A percentile compares a stretch with the other conserved stretches of the same genome.
phyloP scores from a whole-genome alignment of 2,113 vertebrate species.

The Procavia capensis region DNA sequence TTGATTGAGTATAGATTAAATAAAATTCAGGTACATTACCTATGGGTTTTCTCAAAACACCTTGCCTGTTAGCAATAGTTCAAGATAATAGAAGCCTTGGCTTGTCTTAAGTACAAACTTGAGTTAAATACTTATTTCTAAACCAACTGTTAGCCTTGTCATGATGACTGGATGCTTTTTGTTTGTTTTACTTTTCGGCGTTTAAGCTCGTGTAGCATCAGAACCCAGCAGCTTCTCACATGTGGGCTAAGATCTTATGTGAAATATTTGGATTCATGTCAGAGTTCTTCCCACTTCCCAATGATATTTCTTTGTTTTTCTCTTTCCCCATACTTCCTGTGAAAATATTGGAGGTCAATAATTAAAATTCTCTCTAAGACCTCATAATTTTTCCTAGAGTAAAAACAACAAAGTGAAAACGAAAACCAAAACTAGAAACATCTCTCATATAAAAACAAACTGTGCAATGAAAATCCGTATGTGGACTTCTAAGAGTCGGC shows the following conservation, averaged over 20 bases:
- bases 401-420: neutral
- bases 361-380: neutral
- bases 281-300: neutral
- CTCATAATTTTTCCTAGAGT: neutral
- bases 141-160: neutral
- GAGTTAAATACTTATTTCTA: neutral
- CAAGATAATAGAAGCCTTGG: constrained; percentile 5
- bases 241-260: neutral
- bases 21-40: constrained; percentile 13
- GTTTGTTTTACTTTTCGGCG: neutral
- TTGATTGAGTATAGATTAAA: constrained; percentile 13
- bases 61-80: neutral
- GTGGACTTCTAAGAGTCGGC: neutral
- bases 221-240: neutral
- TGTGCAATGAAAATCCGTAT: neutral
- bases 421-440: neutral
- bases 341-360: neutral
- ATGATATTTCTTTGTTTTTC: neutral
- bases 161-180: neutral
- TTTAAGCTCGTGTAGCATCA: neutral
- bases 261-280: neutral
- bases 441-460: neutral
- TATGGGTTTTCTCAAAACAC: constrained; percentile 23
- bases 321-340: neutral
- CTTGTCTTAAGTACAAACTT: neutral